Conservation (phyloP, 2,888 invertebrate species). For the Agrilus mali region DNA sequence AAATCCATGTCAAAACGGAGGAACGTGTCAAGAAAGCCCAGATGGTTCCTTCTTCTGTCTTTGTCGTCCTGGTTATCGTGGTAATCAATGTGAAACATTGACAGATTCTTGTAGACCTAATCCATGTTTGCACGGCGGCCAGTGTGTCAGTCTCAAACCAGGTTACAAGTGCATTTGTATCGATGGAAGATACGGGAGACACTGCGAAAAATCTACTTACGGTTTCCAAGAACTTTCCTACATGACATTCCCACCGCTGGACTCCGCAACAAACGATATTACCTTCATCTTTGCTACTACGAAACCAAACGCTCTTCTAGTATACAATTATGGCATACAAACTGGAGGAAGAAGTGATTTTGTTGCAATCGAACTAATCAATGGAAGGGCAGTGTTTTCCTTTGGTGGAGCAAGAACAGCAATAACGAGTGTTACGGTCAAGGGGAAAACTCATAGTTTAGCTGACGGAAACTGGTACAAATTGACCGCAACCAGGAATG, state of each 20-base stretch:
- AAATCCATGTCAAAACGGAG: conserved; percentile 83
- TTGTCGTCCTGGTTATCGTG: conserved; percentile 83
- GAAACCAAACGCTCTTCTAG: conserved; percentile 70
- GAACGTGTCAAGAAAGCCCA: conserved; percentile 78
- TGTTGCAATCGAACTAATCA: conserved; percentile 77
- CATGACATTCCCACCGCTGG: conserved; percentile 77
- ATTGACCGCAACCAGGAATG: conserved; percentile 81
- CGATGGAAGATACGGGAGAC: conserved; percentile 77
- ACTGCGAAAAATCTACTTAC: conserved; percentile 82
- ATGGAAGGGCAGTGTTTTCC: conserved; percentile 76
- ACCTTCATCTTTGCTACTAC: conserved; percentile 84
- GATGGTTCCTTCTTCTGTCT: conserved; percentile 85
- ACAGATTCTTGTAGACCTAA: conserved; percentile 86
- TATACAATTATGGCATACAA: conserved; percentile 84
- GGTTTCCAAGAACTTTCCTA: conserved; percentile 84
- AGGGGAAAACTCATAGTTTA: conserved; percentile 48
- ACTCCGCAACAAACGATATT: conserved; percentile 82
- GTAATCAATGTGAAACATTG: conserved; percentile 78
- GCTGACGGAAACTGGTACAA: conserved; percentile 87
- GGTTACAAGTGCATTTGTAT: conserved; percentile 79
- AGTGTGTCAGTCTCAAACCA: conserved; percentile 78
- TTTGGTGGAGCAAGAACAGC: conserved; percentile 83
- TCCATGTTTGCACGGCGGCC: conserved; percentile 83
- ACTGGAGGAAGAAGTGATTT: conserved; percentile 85
- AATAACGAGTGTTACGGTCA: conserved; percentile 66